Evolutionary conservation across 2,113 vertebrate genomes (phyloP), one percentile per base, ranked within the genome.

Genomic region (Peromyscus californicus): DNA sequence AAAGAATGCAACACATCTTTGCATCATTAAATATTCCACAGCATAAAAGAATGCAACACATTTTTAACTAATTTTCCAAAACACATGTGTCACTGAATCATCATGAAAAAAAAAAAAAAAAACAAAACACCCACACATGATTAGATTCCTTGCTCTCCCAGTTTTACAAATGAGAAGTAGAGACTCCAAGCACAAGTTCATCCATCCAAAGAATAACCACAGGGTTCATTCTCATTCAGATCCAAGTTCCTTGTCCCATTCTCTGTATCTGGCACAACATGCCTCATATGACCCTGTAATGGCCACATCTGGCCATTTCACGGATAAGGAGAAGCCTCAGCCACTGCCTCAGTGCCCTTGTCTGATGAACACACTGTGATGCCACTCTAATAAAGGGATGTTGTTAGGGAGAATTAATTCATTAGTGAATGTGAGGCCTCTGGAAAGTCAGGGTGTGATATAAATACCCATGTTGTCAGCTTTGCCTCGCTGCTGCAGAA

Each of bases 381-480:
- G 59, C 7, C 89, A 57, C 59, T 57, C 91, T 91, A 65, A 96
- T 92, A 87, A 96, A 97, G 61, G 91, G 74, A 59, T 31, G 63
- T 31, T 97, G 95, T 97, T 94, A 90, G 70, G 51, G 82, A 88
- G 69, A 51, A 95, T 88, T 97, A 88, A 97, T 94, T 93, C 85
- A 89, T 96, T 96, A 88, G 93, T 39, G 93, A 94, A 42, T 76
- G 84, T 21, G 86, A 94, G 94, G 82, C 61, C 82, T 87, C 89
- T 94, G 86, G 92, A 96, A 97, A 96, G 94, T 57, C 76, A 82
- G 45, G 79, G 72, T 7, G 3, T 74, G 79, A 96, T 67, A 95
- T 88, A 96, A 98, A 98, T 91, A 88, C 79, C 85, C 83, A 5
- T 88, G 95, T 51, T 97, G 97, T 96, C 96, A 95, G 91, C 93